Evolutionary conservation across 2,797 vertebrate species (phyloP).

Genomic region (Centroberyx gerrardi): DNA sequence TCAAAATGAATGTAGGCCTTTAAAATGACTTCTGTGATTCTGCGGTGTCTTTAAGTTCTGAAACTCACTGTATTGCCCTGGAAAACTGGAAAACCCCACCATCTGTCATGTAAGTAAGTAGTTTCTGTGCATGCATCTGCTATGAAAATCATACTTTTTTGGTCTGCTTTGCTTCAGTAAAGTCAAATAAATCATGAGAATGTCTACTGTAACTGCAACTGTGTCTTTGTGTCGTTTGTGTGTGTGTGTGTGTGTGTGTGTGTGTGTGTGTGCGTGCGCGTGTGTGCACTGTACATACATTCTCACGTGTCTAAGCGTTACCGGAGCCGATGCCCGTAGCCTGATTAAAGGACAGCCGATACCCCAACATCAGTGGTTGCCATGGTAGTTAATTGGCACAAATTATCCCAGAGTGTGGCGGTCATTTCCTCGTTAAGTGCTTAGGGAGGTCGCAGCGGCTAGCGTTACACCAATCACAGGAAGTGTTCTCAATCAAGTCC

Average conservation of each 20-base stretch:
- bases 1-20: too few relatives aligned
- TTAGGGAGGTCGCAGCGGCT: conserved; percentile 68
- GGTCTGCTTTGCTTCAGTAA: conserved; percentile 13
- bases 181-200: conserved; percentile 22
- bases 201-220: conserved; percentile 7
- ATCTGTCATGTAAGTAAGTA: not conserved
- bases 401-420: conserved; percentile 76
- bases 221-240: not conserved
- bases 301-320: conserved; percentile 69
- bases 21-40: not conserved
- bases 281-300: conserved; percentile 32
- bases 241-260: conserved; percentile 10
- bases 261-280: not conserved
- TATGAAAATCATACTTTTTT: not conserved
- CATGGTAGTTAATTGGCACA: conserved; percentile 71
- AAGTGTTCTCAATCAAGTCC: conserved; percentile 68
- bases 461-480: conserved; percentile 64
- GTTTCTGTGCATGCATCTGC: not conserved
- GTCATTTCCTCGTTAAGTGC: conserved; percentile 79
- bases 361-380: conserved; percentile 70
- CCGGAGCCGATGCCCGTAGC: conserved; percentile 31
- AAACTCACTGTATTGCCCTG: not conserved
- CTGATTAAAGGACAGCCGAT: conserved; percentile 79
- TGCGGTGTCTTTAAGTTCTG: not conserved
- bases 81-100: not conserved